A percentile compares a stretch with the other conserved stretches of the same genome.
phyloP scores from a whole-genome alignment of 2,113 vertebrate species.

The Gavialis gangeticus region DNA sequence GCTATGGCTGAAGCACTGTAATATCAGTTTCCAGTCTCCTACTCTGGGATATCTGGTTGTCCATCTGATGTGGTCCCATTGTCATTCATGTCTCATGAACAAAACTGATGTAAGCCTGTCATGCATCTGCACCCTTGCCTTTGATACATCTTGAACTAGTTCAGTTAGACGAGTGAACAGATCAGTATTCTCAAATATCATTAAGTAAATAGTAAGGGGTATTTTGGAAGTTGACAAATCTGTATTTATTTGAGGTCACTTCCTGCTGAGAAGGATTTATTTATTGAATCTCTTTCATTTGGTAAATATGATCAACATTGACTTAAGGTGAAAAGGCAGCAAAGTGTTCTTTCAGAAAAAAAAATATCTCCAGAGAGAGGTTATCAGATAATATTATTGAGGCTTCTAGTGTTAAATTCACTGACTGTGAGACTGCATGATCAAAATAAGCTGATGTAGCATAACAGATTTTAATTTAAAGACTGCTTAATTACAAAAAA shows the following conservation, averaged over 20 bases:
- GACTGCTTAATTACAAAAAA: background rate
- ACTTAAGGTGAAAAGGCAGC: background rate
- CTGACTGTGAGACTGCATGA: background rate
- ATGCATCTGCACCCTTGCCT: background rate
- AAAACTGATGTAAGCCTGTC: too few species aligned
- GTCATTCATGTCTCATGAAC: too few species aligned
- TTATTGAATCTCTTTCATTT: background rate
- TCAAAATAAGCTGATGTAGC: background rate
- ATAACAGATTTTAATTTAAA: background rate
- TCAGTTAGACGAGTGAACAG: background rate
- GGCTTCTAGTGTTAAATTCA: background rate
- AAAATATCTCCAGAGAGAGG: background rate
- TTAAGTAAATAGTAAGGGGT: background rate
- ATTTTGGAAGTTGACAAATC: background rate
- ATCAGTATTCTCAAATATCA: rapidly evolving
- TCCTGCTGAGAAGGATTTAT: background rate
- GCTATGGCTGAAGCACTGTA: too few species aligned
- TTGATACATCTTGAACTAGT: background rate
- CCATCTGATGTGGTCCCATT: too few species aligned
- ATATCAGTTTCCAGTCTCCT: too few species aligned
- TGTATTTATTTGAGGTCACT: background rate
- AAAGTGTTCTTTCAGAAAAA: background rate
- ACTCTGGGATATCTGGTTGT: too few species aligned
- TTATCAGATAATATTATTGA: background rate
- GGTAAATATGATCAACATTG: background rate